Evolutionary conservation across 2,888 invertebrate species (phyloP).

Genomic region (Nemoura dubitans): DNA sequence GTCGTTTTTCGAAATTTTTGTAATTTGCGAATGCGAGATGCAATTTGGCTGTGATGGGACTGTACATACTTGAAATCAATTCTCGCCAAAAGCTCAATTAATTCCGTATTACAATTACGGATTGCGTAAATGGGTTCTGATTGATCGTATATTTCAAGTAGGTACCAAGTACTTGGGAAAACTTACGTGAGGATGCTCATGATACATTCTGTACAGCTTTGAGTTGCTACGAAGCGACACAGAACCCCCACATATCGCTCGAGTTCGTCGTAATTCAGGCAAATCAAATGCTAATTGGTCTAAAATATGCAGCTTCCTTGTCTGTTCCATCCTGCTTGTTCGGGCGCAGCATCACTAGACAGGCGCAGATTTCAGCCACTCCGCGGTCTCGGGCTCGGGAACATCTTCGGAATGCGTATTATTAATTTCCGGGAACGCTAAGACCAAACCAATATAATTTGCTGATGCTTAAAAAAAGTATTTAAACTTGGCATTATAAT

Average conservation of each 20-base stretch:
- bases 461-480: neutral
- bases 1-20: too few relatives aligned
- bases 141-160: neutral
- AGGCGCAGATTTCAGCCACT: neutral
- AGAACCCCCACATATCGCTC: neutral
- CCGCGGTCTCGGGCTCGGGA: neutral
- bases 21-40: neutral
- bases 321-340: neutral
- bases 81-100: neutral
- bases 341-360: neutral
- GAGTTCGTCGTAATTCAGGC: neutral
- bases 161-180: neutral
- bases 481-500: too few relatives aligned
- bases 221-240: neutral
- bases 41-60: too few relatives aligned
- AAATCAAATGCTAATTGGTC: conserved; percentile 12
- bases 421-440: neutral
- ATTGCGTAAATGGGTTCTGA: neutral
- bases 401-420: conserved; percentile 24
- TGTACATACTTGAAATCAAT: neutral
- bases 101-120: neutral
- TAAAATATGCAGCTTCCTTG: neutral
- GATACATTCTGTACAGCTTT: neutral
- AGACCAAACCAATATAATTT: neutral
- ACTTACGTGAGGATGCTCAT: neutral